Evolutionary conservation across 2,113 vertebrate genomes (phyloP).

Genomic region (Conger conger): DNA sequence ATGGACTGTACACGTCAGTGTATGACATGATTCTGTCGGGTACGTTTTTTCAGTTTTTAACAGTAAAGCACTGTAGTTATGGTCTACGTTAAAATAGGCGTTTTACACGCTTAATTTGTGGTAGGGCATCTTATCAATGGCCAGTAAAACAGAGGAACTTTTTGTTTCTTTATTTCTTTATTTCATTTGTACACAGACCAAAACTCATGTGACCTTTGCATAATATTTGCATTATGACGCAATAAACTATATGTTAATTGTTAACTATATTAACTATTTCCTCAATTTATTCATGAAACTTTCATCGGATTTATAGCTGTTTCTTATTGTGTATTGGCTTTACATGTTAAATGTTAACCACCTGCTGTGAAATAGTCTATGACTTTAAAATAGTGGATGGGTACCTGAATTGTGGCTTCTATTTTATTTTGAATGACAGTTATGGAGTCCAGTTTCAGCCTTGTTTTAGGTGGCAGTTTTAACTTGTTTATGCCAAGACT

Average conservation of each 20-base stretch:
- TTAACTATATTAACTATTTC: neutral
- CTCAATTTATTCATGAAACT: too few species aligned
- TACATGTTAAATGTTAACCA: neutral
- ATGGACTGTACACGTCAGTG: too few species aligned
- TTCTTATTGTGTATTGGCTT: neutral
- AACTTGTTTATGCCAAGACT: slow-evolving; percentile 16
- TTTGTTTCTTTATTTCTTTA: too few species aligned
- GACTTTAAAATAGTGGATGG: neutral
- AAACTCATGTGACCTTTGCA: neutral
- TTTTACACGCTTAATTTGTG: too few species aligned
- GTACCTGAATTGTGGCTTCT: neutral
- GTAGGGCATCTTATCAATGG: too few species aligned
- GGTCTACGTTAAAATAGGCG: too few species aligned
- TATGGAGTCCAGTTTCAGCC: neutral
- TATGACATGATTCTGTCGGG: too few species aligned
- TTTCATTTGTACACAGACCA: too few species aligned
- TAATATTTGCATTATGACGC: neutral
- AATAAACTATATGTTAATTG: neutral
- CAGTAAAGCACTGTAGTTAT: too few species aligned
- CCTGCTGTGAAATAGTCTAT: neutral
- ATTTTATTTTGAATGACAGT: neutral
- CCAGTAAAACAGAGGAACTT: too few species aligned
- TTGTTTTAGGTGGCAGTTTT: neutral
- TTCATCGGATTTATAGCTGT: too few species aligned
- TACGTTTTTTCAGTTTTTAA: too few species aligned